These are phyloP conservation scores for Adela reaumurella DNA, from an alignment of 2,888 invertebrate genomes.

Conservation along the genomic window DNA sequence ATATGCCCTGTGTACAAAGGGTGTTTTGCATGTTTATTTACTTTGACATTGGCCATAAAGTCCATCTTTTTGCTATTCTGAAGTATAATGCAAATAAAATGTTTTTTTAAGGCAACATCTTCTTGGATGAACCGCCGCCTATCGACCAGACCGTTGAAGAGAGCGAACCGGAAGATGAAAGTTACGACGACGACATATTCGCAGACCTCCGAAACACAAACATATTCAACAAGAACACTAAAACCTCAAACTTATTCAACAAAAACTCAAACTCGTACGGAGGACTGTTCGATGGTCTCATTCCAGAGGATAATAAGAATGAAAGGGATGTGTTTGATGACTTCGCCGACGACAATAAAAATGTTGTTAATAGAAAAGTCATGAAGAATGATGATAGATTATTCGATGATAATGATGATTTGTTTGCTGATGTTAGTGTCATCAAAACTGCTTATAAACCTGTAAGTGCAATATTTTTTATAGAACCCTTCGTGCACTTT, in stretches of 20 bases:
- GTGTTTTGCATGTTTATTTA: too few species aligned
- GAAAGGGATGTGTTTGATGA: constrained; percentile 5
- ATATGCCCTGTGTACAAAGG: too few species aligned
- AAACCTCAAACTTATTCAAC: neutral
- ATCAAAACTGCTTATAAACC: too few species aligned
- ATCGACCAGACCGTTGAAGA: constrained; percentile 26
- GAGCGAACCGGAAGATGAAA: constrained; percentile 11
- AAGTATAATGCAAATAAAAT: too few species aligned
- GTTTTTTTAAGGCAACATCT: constrained; percentile 33
- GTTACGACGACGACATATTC: constrained; percentile 31
- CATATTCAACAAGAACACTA: neutral
- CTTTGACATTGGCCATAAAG: too few species aligned
- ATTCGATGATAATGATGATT: constrained; percentile 15
- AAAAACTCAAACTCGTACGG: constrained; percentile 9
- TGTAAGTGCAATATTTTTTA: too few species aligned
- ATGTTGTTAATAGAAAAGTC: constrained; percentile 14
- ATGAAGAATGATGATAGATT: neutral
- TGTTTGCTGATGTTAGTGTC: constrained; percentile 17
- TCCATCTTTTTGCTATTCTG: too few species aligned
- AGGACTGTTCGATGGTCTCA: constrained; percentile 15
- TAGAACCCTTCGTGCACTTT: too few species aligned
- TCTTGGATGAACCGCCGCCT: constrained; percentile 56
- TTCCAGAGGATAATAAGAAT: constrained; percentile 9
- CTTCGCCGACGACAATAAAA: constrained; percentile 6
- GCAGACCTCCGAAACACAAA: constrained; percentile 19